Evolutionary conservation across 2,113 vertebrate genomes (phyloP), one percentile per base, ranked within the genome.

Genomic region (Oostethus manadensis): DNA sequence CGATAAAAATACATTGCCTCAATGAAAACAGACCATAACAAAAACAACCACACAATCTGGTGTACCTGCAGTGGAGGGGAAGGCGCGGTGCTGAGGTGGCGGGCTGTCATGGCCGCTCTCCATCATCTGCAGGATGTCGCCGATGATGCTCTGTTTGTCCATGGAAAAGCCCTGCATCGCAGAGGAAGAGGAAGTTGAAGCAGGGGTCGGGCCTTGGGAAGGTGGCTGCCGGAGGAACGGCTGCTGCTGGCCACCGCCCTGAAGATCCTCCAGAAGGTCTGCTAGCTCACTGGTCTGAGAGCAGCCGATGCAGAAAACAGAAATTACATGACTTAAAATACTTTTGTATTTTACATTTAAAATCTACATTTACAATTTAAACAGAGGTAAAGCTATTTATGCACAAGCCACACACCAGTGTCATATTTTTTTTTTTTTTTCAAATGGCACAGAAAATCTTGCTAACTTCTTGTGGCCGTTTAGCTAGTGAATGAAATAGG

Each of bases 141-240:
- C 92, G 88, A 98, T 94, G 91, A 94, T 93, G 88, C 92, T 92
- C 90, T 97, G 95, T 81, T 98, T 98, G 89, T 98, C 95, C 1
- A 91, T 90, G 0, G 94, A 89, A 82, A 91, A 90, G 3, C 33
- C 51, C 10, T 74, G 59, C 1, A 45, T 56, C 26, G 8, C 57
- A 13, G 78, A 58, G 50, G 73, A 62, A 13, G 76, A 70, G 9
- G 83, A 70, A 7, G 80, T 61, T 76, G 88, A 56, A 86, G 87
- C 59, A 78, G 89, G 40, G 88, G 29, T 10, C 1, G 89, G 73
- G 82, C 86, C 21, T 83, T 92, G 62, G 62, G 59, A 53, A 1
- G 73, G 45, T 2, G 73, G 64, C 35, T 74, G 80, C 40, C 23
- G 61, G 2, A 57, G 23, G 15, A 92, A 90, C 89, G 92, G 93